phyloP scores from a whole-genome alignment of 2,113 vertebrate genomes.

The Paedocypris sp. region DNA sequence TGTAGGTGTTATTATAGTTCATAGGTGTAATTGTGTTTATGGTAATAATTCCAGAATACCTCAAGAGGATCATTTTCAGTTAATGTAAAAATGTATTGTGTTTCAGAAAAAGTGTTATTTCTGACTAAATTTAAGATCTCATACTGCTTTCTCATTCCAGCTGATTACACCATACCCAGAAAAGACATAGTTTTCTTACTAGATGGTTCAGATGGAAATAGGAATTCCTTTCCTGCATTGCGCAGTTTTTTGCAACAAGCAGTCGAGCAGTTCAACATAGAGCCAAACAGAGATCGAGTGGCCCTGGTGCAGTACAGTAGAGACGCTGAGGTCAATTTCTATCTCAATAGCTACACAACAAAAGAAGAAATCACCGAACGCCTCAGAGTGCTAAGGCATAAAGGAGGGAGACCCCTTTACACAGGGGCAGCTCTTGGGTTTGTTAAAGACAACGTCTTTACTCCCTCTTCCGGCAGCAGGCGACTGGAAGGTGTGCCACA shows the following conservation, averaged over 20 bases:
- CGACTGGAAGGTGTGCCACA: slow-evolving; percentile 42
- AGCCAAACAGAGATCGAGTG: slow-evolving; percentile 52
- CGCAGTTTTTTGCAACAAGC: slow-evolving; percentile 51
- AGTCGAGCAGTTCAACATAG: slow-evolving; percentile 52
- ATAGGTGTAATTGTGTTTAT: too few relatives aligned
- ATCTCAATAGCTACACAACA: slow-evolving; percentile 46
- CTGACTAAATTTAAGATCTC: too few relatives aligned
- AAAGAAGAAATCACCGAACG: slow-evolving; percentile 43
- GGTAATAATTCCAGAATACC: too few relatives aligned
- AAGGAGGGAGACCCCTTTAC: slow-evolving; percentile 55
- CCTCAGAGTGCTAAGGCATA: slow-evolving; percentile 47
- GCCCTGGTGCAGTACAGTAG: slow-evolving; percentile 63
- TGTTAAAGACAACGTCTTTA: slow-evolving; percentile 52
- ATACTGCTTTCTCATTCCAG: too few relatives aligned
- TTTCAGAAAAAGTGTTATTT: not conserved
- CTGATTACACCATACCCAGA: too few relatives aligned
- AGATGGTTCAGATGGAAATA: slow-evolving; percentile 61
- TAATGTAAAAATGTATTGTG: not conserved
- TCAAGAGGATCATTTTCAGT: too few relatives aligned
- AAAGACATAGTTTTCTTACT: slow-evolving; percentile 64
- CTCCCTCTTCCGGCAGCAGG: slow-evolving; percentile 40
- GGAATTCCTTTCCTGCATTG: slow-evolving; percentile 48
- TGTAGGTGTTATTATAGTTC: too few relatives aligned
- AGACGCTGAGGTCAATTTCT: slow-evolving; percentile 48
- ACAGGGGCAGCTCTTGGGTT: slow-evolving; percentile 57